A percentile compares a stretch with the other conserved stretches of the same genome.
Conservation (phyloP, 2,797 vertebrate species). For the Enteromius afrohamiltoni region DNA sequence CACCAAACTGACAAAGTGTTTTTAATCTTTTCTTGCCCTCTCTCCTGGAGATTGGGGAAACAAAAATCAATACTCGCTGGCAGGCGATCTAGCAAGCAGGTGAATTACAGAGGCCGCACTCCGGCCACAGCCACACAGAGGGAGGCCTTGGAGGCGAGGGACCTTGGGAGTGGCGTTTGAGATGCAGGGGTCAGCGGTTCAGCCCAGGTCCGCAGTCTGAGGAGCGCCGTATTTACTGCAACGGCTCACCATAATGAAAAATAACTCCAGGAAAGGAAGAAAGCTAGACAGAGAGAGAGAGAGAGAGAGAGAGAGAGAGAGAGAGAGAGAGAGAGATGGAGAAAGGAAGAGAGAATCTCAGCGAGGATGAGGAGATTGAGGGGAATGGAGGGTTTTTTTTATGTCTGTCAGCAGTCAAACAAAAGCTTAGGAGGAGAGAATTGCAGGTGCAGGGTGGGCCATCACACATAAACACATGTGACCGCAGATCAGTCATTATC, state of each 20-base stretch:
- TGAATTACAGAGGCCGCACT: slow-evolving; percentile 78
- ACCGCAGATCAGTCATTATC: slow-evolving; percentile 73
- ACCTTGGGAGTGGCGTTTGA: slow-evolving; percentile 65
- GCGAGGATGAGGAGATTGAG: slow-evolving; percentile 6
- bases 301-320: slow-evolving; percentile 63
- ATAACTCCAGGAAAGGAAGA: slow-evolving; percentile 66
- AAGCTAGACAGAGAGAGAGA: slow-evolving; percentile 58
- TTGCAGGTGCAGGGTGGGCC: not conserved
- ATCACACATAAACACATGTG: slow-evolving; percentile 47
- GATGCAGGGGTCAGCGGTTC: slow-evolving; percentile 73
- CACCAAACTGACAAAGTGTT: slow-evolving; percentile 98
- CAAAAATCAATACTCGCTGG: slow-evolving; percentile 98
- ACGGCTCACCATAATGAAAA: slow-evolving; percentile 69
- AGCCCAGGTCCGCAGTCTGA: slow-evolving; percentile 67
- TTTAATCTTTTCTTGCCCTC: slow-evolving; percentile 99
- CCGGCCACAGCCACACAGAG: slow-evolving; percentile 58
- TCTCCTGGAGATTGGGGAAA: slow-evolving; percentile 97
- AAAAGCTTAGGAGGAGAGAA: slow-evolving; percentile 33
- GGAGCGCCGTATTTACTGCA: slow-evolving; percentile 75
- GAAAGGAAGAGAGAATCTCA: slow-evolving; percentile 10
- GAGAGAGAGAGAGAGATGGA: slow-evolving; percentile 44
- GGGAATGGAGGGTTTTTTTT: slow-evolving; percentile 9
- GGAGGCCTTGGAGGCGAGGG: slow-evolving; percentile 75
- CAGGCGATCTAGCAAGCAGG: slow-evolving; percentile 92
- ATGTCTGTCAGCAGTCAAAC: slow-evolving; percentile 40